Evolutionary conservation across 2,797 vertebrate genomes (phyloP).

Genomic region (Sebastolobus alascanus): DNA sequence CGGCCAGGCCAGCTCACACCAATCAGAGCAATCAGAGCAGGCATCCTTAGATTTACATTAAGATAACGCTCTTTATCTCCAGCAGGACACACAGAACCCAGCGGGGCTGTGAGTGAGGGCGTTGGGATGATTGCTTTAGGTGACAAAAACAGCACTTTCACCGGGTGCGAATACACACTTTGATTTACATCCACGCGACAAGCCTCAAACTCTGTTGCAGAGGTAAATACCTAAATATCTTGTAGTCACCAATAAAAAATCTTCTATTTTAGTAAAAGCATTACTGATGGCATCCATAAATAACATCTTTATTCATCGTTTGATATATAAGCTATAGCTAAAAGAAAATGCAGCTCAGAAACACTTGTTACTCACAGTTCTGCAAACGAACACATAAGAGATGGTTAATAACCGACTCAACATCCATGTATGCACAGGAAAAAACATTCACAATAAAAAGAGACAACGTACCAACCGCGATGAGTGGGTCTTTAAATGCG

Average conservation of each 20-base stretch:
- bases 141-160: conserved; percentile 72
- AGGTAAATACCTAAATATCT: too few relatives aligned
- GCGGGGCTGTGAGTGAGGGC: neutral
- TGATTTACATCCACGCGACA: conserved; percentile 33
- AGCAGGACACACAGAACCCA: conserved; percentile 37
- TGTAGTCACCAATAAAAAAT: too few relatives aligned
- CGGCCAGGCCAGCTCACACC: conserved; percentile 2
- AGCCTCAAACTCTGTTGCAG: neutral
- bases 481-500: conserved; percentile 30
- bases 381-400: neutral
- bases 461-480: conserved; percentile 60
- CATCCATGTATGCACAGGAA: neutral
- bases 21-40: conserved; percentile 57
- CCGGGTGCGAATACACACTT: conserved; percentile 61
- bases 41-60: conserved; percentile 55
- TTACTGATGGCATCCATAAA: too few relatives aligned
- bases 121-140: conserved; percentile 68
- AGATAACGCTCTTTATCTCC: conserved; percentile 57
- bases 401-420: too few relatives aligned
- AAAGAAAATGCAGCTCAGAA: neutral
- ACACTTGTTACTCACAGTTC: neutral
- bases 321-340: neutral
- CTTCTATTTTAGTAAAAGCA: too few relatives aligned
- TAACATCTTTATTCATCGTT: neutral
- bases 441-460: neutral